These are phyloP conservation scores for Emydura subglobosa DNA, from an alignment of 2,113 vertebrate genomes.

Conservation along the genomic window DNA sequence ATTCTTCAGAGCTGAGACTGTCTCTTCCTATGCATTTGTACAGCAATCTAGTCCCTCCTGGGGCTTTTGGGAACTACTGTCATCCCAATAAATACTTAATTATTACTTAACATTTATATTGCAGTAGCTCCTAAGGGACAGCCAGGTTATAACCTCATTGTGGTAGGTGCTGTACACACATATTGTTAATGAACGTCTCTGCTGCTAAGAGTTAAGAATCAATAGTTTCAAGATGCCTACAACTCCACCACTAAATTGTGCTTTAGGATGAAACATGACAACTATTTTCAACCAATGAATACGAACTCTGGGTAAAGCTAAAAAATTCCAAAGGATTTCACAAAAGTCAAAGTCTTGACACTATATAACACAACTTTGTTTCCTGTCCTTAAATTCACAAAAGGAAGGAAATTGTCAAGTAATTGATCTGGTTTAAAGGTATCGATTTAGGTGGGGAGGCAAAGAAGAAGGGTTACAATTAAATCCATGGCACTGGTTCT, in stretches of 20 bases:
- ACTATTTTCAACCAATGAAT: neutral
- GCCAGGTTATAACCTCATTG: no score
- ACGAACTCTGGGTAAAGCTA: rapidly evolving
- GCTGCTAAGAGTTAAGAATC: neutral
- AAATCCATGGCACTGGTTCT: no score
- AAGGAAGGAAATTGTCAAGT: no score
- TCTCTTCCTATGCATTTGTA: neutral
- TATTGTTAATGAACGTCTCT: no score
- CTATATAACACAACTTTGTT: no score
- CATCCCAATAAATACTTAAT: neutral
- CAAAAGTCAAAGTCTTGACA: no score
- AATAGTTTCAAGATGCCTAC: neutral
- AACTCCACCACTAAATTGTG: neutral
- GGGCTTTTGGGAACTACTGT: neutral
- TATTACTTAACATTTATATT: no score
- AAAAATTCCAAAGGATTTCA: neutral
- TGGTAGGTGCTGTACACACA: no score
- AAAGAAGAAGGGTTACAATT: no score
- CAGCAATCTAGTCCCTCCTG: neutral
- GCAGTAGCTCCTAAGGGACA: neutral
- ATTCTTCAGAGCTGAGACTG: neutral
- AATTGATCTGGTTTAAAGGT: no score
- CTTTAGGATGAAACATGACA: neutral
- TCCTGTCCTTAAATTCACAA: no score
- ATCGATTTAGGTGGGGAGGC: no score